phyloP scores from a whole-genome alignment of 2,113 vertebrate genomes.

The Mola mola region DNA sequence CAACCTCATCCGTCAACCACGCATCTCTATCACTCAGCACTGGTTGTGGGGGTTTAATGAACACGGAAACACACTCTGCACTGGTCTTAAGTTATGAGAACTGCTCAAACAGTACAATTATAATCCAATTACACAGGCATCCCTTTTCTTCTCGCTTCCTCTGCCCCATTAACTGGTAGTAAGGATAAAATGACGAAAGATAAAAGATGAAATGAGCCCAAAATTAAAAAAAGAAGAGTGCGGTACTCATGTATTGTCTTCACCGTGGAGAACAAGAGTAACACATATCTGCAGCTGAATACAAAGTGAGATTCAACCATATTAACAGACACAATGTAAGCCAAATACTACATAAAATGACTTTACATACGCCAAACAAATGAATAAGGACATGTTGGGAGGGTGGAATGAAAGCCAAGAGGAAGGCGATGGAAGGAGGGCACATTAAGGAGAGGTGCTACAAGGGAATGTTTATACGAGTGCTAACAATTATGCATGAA shows the following conservation, averaged over 20 bases:
- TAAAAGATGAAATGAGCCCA: slow-evolving; percentile 5
- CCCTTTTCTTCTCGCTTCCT: neutral
- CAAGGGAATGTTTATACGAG: too few species aligned
- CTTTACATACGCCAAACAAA: too few species aligned
- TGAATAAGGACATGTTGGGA: neutral
- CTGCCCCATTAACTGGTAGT: slow-evolving; percentile 16
- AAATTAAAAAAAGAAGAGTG: slow-evolving; percentile 4
- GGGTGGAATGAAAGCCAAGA: neutral
- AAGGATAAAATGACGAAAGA: neutral
- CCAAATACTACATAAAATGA: neutral
- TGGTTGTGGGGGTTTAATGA: too few species aligned
- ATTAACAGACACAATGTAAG: slow-evolving; percentile 4
- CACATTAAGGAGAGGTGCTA: neutral
- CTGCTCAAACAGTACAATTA: neutral
- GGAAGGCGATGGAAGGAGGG: neutral
- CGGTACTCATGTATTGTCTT: neutral
- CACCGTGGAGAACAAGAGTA: neutral
- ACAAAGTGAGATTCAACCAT: too few species aligned
- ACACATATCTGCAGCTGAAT: neutral
- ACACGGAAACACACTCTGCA: too few species aligned
- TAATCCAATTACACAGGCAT: slow-evolving; percentile 9
- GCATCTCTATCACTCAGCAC: too few species aligned
- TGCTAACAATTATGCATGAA: too few species aligned
- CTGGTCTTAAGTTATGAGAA: too few species aligned
- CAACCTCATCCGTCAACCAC: too few species aligned